Evolutionary conservation across 2,113 vertebrate genomes (phyloP).

Genomic region (Sminthopsis crassicaudata): DNA sequence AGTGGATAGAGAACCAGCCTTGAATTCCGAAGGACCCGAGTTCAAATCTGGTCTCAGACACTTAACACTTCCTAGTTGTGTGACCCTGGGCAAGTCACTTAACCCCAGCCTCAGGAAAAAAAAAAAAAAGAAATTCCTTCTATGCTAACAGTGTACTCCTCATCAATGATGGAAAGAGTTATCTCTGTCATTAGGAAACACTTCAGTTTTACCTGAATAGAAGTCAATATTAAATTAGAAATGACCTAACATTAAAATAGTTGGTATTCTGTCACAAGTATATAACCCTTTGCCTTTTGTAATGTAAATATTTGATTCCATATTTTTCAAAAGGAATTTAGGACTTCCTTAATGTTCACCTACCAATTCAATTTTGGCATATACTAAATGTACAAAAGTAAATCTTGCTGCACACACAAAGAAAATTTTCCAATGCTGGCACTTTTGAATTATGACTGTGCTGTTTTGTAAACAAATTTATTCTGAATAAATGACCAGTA

Average conservation of each 20-base stretch:
- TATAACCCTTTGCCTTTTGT: not conserved
- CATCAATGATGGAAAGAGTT: not conserved
- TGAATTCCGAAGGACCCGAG: too few relatives aligned
- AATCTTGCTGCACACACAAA: constrained; percentile 6
- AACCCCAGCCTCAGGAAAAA: too few relatives aligned
- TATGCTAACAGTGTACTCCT: not conserved
- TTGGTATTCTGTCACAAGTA: not conserved
- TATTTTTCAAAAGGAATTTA: not conserved
- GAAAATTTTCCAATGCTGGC: not conserved
- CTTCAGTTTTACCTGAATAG: not conserved
- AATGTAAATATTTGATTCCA: not conserved
- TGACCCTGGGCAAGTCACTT: too few relatives aligned
- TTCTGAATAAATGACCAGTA: not conserved
- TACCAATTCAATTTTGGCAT: constrained; percentile 7
- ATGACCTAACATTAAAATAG: not conserved
- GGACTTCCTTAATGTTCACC: not conserved
- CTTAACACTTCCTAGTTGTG: too few relatives aligned
- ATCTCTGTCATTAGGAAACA: not conserved
- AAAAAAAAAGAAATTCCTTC: constrained; percentile 17
- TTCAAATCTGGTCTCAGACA: too few relatives aligned
- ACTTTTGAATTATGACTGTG: not conserved
- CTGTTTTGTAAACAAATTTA: not conserved
- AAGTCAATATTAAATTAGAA: not conserved
- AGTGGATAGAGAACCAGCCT: too few relatives aligned
- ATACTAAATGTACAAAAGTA: not conserved